phyloP scores from a whole-genome alignment of 2,113 vertebrate species.

The Isichthys henryi region DNA sequence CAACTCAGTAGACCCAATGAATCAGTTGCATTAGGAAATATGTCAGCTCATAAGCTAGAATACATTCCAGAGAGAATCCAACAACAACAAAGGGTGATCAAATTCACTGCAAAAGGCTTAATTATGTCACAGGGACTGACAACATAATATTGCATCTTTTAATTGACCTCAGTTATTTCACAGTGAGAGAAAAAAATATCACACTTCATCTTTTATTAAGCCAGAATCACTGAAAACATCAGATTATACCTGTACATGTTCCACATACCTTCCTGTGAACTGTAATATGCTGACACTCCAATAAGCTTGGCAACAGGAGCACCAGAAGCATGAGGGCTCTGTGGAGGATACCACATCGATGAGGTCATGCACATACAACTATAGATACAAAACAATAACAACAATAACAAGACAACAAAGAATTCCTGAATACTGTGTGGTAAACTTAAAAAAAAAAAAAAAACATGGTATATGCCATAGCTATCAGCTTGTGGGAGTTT shows the following conservation, averaged over 20 bases:
- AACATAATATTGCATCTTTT: neutral
- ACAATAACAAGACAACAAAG: neutral
- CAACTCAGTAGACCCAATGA: neutral
- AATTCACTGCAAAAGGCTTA: neutral
- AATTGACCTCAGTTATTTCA: neutral
- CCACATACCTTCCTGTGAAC: slow-evolving; percentile 78
- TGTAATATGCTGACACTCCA: slow-evolving; percentile 63
- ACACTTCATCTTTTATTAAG: neutral
- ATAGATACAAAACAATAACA: neutral
- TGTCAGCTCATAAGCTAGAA: neutral
- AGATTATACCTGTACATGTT: neutral
- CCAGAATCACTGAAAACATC: neutral
- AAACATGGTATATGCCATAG: neutral
- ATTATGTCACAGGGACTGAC: neutral
- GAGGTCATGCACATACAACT: neutral
- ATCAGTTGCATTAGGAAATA: neutral
- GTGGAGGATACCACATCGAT: slow-evolving; percentile 2
- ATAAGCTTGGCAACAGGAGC: slow-evolving; percentile 60
- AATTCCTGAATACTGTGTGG: neutral
- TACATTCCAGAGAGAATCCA: neutral
- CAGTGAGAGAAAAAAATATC: neutral
- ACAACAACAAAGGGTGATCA: neutral
- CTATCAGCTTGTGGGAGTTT: neutral
- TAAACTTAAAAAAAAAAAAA: neutral
- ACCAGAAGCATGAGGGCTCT: slow-evolving; percentile 48